These are phyloP conservation scores for Craseonycteris thonglongyai DNA, from an alignment of 2,113 vertebrate species.

Conservation along the genomic window DNA sequence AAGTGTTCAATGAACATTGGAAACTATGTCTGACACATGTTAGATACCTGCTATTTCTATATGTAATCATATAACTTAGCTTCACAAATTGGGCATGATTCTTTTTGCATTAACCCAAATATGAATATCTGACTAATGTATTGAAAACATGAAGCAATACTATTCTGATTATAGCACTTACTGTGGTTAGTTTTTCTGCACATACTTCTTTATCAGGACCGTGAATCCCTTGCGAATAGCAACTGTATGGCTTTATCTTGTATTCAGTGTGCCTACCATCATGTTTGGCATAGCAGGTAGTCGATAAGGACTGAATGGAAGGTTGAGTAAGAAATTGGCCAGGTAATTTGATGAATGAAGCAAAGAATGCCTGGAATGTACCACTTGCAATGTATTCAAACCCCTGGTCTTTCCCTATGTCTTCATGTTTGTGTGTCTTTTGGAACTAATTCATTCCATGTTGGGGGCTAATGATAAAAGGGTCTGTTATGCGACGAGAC, in stretches of 20 bases:
- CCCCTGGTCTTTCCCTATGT: neutral
- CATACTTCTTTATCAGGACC: neutral
- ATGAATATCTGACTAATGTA: neutral
- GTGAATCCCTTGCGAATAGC: neutral
- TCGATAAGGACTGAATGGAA: neutral
- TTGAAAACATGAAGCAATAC: neutral
- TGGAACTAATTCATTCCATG: constrained; percentile 28
- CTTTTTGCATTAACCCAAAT: neutral
- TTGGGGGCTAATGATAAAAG: constrained; percentile 53
- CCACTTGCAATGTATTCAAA: neutral
- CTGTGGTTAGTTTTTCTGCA: neutral
- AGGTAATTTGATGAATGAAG: neutral
- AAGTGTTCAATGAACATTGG: neutral
- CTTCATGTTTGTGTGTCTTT: neutral
- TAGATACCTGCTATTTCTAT: neutral
- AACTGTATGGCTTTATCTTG: neutral
- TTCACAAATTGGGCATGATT: neutral
- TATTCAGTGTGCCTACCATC: neutral
- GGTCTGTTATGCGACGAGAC: constrained; percentile 34
- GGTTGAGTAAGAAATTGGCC: neutral
- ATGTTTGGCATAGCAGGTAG: neutral
- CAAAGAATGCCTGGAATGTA: neutral
- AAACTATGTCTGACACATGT: neutral
- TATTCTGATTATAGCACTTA: neutral
- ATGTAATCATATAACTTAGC: neutral